Evolutionary conservation across 2,888 invertebrate genomes (phyloP), one percentile per base, ranked within the genome.

Genomic region (Dryocosmus kuriphilus): DNA sequence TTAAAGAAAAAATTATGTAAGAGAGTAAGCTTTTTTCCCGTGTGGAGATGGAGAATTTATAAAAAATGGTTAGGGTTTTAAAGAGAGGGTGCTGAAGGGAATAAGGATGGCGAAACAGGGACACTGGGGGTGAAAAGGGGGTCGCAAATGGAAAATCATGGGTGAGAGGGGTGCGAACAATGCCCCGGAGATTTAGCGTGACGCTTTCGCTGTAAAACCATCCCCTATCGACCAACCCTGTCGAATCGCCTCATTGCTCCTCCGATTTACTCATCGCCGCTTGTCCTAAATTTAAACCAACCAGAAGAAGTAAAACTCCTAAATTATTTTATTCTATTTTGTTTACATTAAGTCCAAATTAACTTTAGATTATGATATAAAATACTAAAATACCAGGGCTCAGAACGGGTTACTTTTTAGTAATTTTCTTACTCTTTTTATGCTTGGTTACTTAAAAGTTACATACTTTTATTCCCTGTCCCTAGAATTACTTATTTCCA

Each of bases 171-270:
- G 86, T 85, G 86, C 87, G 87, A 86, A 89, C 88, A 89, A 89
- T 88, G 88, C 88, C 76, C 79, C 81, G 84, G 86, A 89, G 89
- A 89, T 89, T 89, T 88, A 89, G 88, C 89, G 89, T 89, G 89
- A 89, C 88, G 85, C 87, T 85, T 82, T 86, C 85, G 86, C 85
- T 87, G 88, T 88, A 87, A 89, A 89, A 86, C 84, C 88, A 86
- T 82, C 82, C 83, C 83, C 80, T 81, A 80, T 74, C 78, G 79
- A 76, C 77, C 71, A 71, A 75, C 77, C 77, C 79, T 76, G 80
- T 81, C 79, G 77, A 71, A 79, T 71, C 77, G 78, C 81, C 79
- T 80, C 83, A 80, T 79, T 80, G 81, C 78, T 73, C 74, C 78
- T 80, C 79, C 79, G 78, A 80, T 78, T 81, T 76, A 81, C 75